Conservation (phyloP, 2,797 vertebrate species). For the Phalloptychus januarius region DNA sequence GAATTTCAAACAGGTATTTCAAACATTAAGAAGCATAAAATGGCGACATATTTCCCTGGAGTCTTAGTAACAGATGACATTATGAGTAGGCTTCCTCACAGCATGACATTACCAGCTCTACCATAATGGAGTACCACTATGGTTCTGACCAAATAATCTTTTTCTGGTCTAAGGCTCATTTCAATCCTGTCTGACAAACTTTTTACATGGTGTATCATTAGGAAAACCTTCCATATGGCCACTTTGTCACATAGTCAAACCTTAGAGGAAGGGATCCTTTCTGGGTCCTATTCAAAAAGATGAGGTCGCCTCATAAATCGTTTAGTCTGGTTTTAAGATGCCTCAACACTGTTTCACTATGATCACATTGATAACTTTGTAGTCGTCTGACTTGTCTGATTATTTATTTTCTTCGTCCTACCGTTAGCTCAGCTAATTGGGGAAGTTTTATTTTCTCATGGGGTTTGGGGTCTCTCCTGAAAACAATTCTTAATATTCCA, state of each 20-base stretch:
- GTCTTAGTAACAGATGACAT: background rate
- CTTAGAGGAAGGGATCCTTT: background rate
- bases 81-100: background rate
- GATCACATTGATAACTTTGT: background rate
- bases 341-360: background rate
- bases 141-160: background rate
- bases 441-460: too few species aligned
- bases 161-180: background rate
- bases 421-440: background rate
- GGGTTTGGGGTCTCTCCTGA: background rate
- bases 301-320: background rate
- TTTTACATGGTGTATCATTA: background rate
- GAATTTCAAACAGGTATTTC: too few species aligned
- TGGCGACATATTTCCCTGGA: background rate
- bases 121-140: background rate
- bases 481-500: background rate
- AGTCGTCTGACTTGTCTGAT: background rate
- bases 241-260: background rate
- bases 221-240: background rate
- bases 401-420: background rate
- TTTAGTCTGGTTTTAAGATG: background rate
- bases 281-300: background rate
- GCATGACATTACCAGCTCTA: background rate
- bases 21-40: background rate
- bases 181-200: background rate